Evolutionary conservation across 2,113 vertebrate species (phyloP).

Genomic region (Prinia subflava): DNA sequence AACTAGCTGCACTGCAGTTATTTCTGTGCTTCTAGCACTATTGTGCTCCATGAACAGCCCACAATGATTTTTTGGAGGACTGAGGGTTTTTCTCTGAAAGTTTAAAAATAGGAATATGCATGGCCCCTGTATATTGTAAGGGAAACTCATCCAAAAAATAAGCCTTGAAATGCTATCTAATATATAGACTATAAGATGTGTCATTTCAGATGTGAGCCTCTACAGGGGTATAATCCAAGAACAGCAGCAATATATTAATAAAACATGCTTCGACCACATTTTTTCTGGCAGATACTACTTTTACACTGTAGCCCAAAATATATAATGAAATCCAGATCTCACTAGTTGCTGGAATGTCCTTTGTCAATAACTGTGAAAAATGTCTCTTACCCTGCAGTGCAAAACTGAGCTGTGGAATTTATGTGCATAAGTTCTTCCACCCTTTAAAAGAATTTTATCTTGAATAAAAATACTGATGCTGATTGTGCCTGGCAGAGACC

Average conservation of each 20-base stretch:
- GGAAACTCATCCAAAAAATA: not conserved
- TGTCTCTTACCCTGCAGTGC: not conserved
- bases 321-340: slow-evolving; percentile 53
- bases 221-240: slow-evolving; percentile 50
- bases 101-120: not conserved
- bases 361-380: slow-evolving; percentile 46
- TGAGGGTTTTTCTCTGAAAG: not conserved
- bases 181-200: not conserved
- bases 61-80: not conserved
- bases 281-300: slow-evolving; percentile 43
- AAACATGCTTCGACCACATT: not conserved
- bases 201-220: slow-evolving; percentile 19
- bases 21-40: not conserved
- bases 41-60: not conserved
- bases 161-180: not conserved
- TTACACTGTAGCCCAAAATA: slow-evolving; percentile 3
- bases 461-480: slow-evolving; percentile 11
- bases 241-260: slow-evolving; percentile 58
- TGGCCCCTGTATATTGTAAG: not conserved
- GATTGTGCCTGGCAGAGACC: not conserved
- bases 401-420: slow-evolving; percentile 26
- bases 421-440: slow-evolving; percentile 12
- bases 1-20: not conserved
- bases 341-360: slow-evolving; percentile 31
- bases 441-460: slow-evolving; percentile 15